Evolutionary conservation across 2,888 invertebrate genomes (phyloP).

Genomic region (Didymodactylos carnosus): DNA sequence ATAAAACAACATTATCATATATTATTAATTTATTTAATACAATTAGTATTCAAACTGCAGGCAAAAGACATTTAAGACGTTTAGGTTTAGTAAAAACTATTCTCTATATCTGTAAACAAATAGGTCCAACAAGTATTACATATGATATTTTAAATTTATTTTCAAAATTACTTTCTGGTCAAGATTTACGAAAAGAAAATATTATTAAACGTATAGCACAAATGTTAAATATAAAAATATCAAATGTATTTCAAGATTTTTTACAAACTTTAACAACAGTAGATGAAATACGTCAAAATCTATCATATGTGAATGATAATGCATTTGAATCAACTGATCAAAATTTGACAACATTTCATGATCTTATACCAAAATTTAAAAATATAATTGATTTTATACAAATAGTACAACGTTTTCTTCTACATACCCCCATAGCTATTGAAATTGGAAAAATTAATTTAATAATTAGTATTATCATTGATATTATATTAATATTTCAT

Average conservation of each 20-base stretch:
- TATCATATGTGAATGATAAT: too few species aligned
- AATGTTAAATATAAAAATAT: not conserved
- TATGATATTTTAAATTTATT: not conserved
- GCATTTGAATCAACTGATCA: not conserved
- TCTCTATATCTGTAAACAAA: too few species aligned
- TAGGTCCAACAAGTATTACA: not conserved
- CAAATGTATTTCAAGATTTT: not conserved
- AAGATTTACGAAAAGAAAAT: not conserved
- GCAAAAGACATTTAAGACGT: not conserved
- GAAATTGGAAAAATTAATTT: not conserved
- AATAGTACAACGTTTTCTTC: not conserved
- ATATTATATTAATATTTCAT: not conserved
- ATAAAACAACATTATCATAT: too few species aligned
- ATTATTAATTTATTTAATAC: not conserved
- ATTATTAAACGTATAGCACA: not conserved
- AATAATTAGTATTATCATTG: not conserved
- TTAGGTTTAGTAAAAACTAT: not conserved
- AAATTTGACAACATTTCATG: not conserved
- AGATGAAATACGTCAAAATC: too few species aligned
- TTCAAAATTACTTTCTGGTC: not conserved
- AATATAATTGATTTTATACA: not conserved
- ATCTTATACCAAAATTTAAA: not conserved
- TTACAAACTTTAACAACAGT: not conserved
- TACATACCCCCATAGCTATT: not conserved
- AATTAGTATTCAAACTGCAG: not conserved